Conservation (phyloP, 2,113 vertebrate genomes). For the Madoqua kirkii region DNA sequence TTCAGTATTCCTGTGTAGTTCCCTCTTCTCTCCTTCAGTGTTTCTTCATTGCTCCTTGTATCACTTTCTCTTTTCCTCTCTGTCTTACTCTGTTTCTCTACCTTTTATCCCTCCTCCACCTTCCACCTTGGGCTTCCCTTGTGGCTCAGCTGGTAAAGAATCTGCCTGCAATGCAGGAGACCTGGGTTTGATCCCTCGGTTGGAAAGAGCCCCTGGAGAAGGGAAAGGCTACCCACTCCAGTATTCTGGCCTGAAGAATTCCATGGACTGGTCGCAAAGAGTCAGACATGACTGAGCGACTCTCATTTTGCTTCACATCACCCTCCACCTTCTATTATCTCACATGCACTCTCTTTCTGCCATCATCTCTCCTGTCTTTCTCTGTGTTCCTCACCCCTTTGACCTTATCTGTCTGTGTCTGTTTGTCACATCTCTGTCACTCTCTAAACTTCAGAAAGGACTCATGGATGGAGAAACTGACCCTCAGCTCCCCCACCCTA, state of each 20-base stretch:
- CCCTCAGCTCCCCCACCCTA: too few relatives aligned
- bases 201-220: neutral
- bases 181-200: fast-evolving
- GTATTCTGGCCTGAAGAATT: neutral
- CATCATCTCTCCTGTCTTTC: neutral
- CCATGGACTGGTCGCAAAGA: neutral
- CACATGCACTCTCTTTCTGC: neutral
- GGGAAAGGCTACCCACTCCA: neutral
- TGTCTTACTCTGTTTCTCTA: neutral
- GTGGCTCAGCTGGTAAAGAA: neutral
- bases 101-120: neutral
- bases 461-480: neutral
- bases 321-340: neutral
- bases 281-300: neutral
- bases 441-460: neutral
- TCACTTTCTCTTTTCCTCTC: neutral
- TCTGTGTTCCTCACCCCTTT: neutral
- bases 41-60: neutral
- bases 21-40: neutral
- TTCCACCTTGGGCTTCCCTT: too few relatives aligned
- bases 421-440: neutral
- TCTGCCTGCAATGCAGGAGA: neutral
- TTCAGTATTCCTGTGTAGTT: neutral
- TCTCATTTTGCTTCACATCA: neutral
- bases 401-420: neutral